phyloP scores from a whole-genome alignment of 2,797 vertebrate species.

The Channallabes apus region DNA sequence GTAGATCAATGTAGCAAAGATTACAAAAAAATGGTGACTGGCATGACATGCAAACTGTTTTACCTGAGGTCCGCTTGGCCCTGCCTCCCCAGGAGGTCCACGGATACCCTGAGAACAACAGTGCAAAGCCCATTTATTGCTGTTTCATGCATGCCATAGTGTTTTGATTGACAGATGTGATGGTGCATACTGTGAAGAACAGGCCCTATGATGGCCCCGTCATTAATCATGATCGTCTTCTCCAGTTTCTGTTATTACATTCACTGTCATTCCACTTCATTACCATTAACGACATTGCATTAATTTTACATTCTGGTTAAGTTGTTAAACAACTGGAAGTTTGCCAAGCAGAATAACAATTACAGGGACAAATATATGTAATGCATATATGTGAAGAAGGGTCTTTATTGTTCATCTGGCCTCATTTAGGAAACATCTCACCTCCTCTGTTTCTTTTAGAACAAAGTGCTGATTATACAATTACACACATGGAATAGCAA shows the following conservation, averaged over 20 bases:
- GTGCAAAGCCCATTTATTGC: background rate
- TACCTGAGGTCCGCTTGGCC: constrained; percentile 69
- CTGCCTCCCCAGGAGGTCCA: constrained; percentile 67
- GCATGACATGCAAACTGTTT: constrained; percentile 10
- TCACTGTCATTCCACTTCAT: constrained; percentile 35
- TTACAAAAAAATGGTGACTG: background rate
- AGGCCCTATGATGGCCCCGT: constrained; percentile 11
- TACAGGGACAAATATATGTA: constrained; percentile 13
- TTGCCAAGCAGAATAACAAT: constrained; percentile 42
- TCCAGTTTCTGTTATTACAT: constrained; percentile 40
- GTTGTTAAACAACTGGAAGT: constrained; percentile 33
- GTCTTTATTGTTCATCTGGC: constrained; percentile 33
- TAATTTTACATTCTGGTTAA: constrained; percentile 44
- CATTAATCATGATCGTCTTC: constrained; percentile 42
- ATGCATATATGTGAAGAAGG: constrained; percentile 3
- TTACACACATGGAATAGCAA: constrained; percentile 22
- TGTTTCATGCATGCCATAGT: background rate
- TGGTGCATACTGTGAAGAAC: constrained; percentile 20
- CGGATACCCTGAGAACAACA: constrained; percentile 65
- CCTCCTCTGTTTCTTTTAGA: constrained; percentile 27
- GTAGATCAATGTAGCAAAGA: background rate
- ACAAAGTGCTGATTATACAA: constrained; percentile 21
- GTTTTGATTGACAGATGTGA: constrained; percentile 25
- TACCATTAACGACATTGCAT: constrained; percentile 39
- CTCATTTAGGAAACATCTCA: constrained; percentile 21